These are phyloP conservation scores for Andrena flavipes DNA, from an alignment of 2,888 invertebrate genomes.

Conservation along the genomic window DNA sequence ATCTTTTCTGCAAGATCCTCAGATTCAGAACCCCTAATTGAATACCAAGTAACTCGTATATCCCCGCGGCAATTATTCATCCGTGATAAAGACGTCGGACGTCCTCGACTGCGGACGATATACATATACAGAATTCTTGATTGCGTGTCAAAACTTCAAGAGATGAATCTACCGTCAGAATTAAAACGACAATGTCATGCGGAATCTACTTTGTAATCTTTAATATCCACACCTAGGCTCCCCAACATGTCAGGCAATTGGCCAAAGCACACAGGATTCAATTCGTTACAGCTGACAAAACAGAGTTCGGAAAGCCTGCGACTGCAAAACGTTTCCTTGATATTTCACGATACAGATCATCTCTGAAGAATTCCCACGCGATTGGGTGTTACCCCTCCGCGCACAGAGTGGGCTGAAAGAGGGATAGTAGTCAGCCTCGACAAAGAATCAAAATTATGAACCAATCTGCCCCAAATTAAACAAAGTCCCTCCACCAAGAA, in stretches of 20 bases:
- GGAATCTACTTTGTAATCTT: neutral
- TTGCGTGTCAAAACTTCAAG: slow-evolving; percentile 10
- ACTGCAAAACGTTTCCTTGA: neutral
- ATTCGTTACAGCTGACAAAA: neutral
- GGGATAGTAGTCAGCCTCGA: neutral
- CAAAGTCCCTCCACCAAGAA: neutral
- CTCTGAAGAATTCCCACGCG: neutral
- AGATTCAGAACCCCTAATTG: neutral
- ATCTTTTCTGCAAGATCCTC: slow-evolving; percentile 3
- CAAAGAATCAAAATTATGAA: neutral
- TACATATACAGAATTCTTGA: neutral
- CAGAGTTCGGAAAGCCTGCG: neutral
- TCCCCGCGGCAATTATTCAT: neutral
- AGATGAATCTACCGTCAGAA: neutral
- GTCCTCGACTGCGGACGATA: slow-evolving; percentile 23
- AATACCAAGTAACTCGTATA: neutral
- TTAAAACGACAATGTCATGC: neutral
- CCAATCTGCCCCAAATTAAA: too few species aligned
- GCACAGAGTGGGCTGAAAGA: slow-evolving; percentile 6
- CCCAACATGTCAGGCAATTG: too few species aligned
- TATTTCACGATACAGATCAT: neutral
- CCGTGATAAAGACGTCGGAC: neutral
- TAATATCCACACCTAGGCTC: too few species aligned
- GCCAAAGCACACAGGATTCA: neutral
- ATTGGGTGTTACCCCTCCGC: slow-evolving; percentile 1